phyloP scores from a whole-genome alignment of 2,888 invertebrate species.

The Volucella zonaria region DNA sequence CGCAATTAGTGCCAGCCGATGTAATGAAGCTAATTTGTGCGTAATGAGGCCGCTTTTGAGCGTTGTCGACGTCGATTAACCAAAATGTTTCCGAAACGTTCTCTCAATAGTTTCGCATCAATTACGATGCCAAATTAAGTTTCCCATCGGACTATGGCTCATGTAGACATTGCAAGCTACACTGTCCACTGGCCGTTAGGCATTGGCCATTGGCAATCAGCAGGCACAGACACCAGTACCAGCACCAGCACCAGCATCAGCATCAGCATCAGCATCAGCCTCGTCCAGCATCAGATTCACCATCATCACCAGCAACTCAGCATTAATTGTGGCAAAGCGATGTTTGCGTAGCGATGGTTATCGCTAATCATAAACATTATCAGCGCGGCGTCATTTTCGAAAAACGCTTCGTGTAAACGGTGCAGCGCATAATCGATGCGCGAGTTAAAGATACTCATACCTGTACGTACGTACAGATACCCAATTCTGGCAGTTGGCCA shows the following conservation, averaged over 20 bases:
- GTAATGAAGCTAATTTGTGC: slow-evolving; percentile 73
- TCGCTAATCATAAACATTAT: slow-evolving; percentile 72
- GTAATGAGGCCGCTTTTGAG: slow-evolving; percentile 72
- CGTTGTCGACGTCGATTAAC: slow-evolving; percentile 67
- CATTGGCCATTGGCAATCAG: background rate
- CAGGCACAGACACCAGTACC: slow-evolving; percentile 6
- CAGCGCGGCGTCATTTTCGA: slow-evolving; percentile 45
- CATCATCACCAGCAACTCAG: slow-evolving; percentile 12
- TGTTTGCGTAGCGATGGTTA: slow-evolving; percentile 65
- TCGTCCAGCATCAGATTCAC: background rate
- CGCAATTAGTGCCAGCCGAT: slow-evolving; percentile 68
- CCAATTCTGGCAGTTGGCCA: too few species aligned
- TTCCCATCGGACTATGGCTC: slow-evolving; percentile 51
- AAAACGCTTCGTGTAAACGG: slow-evolving; percentile 44
- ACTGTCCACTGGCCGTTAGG: background rate
- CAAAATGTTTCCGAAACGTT: slow-evolving; percentile 68
- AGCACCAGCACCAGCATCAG: background rate
- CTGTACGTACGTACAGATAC: too few species aligned
- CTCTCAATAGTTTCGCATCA: slow-evolving; percentile 62
- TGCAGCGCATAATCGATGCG: slow-evolving; percentile 47
- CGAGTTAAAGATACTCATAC: slow-evolving; percentile 27
- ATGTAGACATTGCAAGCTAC: too few species aligned
- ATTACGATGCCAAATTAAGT: slow-evolving; percentile 69
- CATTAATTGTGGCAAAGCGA: slow-evolving; percentile 54
- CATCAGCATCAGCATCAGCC: background rate